These are phyloP conservation scores for Stratiomys singularior DNA, from an alignment of 2,888 invertebrate species.

Conservation along the genomic window DNA sequence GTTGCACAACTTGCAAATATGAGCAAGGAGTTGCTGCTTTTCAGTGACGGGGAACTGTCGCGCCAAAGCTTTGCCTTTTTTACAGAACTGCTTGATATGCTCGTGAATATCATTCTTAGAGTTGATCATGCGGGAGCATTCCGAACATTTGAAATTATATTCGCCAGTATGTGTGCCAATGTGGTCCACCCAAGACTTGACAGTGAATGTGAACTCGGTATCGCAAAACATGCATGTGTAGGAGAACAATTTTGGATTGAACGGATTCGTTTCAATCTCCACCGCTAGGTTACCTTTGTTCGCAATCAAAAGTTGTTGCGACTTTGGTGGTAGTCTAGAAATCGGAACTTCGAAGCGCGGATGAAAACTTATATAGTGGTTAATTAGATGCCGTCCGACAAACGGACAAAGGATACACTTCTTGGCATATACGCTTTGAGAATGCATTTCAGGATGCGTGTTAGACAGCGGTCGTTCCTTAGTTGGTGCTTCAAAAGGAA, in stretches of 20 bases:
- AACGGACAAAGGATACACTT: conserved; percentile 58
- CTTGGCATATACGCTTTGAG: conserved; percentile 55
- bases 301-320: conserved; percentile 43
- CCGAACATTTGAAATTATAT: conserved; percentile 73
- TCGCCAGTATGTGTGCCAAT: conserved; percentile 82
- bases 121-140: conserved; percentile 64
- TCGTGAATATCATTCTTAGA: conserved; percentile 46
- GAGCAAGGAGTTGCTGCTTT: conserved; percentile 63
- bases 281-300: conserved; percentile 18
- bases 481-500: neutral
- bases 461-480: conserved; percentile 44
- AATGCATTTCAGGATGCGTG: conserved; percentile 58
- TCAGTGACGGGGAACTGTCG: conserved; percentile 24
- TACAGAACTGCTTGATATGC: conserved; percentile 52
- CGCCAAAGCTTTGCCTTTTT: conserved; percentile 24
- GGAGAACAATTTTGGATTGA: conserved; percentile 48
- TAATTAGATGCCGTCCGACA: conserved; percentile 64
- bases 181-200: conserved; percentile 70
- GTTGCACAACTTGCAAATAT: conserved; percentile 78
- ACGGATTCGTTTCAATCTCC: neutral
- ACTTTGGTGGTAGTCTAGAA: conserved; percentile 68
- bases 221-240: conserved; percentile 61
- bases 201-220: conserved; percentile 54
- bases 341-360: conserved; percentile 73
- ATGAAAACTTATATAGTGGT: conserved; percentile 75